Conservation (phyloP, 2,888 invertebrate species). For the Tetramorium bicarinatum region DNA sequence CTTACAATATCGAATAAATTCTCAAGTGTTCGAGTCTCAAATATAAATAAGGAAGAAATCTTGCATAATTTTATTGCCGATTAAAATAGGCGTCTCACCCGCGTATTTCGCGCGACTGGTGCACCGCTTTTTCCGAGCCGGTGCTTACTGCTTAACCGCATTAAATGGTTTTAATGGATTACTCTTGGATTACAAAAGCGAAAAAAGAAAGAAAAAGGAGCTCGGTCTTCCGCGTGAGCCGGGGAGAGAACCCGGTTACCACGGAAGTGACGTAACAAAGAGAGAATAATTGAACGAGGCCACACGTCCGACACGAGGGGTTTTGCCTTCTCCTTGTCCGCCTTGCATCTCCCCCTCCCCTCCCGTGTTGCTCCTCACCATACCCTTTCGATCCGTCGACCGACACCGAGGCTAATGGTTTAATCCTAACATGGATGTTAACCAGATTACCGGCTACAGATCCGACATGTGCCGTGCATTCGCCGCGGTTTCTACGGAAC, state of each 20-base stretch:
- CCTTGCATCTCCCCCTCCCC: not conserved
- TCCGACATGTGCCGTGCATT: slow-evolving; percentile 63
- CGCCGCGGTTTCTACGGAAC: slow-evolving; percentile 77
- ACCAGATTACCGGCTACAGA: slow-evolving; percentile 79
- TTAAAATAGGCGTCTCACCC: slow-evolving; percentile 34
- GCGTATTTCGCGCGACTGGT: slow-evolving; percentile 2
- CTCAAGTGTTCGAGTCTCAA: not conserved
- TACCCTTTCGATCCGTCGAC: slow-evolving; percentile 50
- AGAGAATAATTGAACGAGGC: slow-evolving; percentile 71
- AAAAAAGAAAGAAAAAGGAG: slow-evolving; percentile 20
- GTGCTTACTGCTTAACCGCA: slow-evolving; percentile 47
- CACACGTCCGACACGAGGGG: slow-evolving; percentile 57
- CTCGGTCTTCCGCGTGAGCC: slow-evolving; percentile 24
- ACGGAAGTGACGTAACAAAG: slow-evolving; percentile 58
- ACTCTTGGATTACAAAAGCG: slow-evolving; percentile 50
- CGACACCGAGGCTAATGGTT: slow-evolving; percentile 75
- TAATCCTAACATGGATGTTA: slow-evolving; percentile 82
- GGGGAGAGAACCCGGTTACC: slow-evolving; percentile 44
- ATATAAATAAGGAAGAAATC: not conserved
- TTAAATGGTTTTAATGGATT: slow-evolving; percentile 56
- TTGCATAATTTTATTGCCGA: not conserved
- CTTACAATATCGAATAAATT: not conserved
- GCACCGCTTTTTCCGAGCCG: not conserved
- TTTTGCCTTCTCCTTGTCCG: slow-evolving; percentile 35
- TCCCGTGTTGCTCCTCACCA: slow-evolving; percentile 54